A percentile compares a stretch with the other conserved stretches of the same genome.
Evolutionary conservation across 1,140 invertebrate genomes (phyloP).

Genomic region (Drosophila ananassae): DNA sequence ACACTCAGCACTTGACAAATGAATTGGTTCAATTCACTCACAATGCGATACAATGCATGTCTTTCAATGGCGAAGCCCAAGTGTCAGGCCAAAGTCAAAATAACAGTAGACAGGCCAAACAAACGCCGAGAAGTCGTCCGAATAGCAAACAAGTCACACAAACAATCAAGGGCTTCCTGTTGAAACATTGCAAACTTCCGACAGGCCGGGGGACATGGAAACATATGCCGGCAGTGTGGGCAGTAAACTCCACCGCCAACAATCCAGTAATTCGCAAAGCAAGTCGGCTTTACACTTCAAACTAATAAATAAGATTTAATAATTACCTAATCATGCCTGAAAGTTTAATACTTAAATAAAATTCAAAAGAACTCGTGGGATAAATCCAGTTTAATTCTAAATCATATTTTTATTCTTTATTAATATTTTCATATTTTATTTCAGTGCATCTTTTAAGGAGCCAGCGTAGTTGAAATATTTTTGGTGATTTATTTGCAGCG

Average conservation of each 20-base stretch:
- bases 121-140: slow-evolving; percentile 31
- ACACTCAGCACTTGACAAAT: slow-evolving; percentile 74
- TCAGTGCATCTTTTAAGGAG: slow-evolving; percentile 38
- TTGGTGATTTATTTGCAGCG: slow-evolving; percentile 81
- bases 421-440: not conserved
- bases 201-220: slow-evolving; percentile 65
- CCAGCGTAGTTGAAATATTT: slow-evolving; percentile 80
- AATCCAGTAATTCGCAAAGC: slow-evolving; percentile 16
- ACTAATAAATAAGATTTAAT: not conserved
- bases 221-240: slow-evolving; percentile 75
- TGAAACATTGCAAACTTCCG: slow-evolving; percentile 82
- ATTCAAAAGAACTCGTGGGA: not conserved
- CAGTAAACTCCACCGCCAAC: slow-evolving; percentile 23
- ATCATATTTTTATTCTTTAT: not conserved
- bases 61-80: slow-evolving; percentile 76
- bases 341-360: not conserved
- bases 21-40: slow-evolving; percentile 72
- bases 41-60: slow-evolving; percentile 67
- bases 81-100: slow-evolving; percentile 76
- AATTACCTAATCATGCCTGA: not conserved
- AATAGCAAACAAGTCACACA: slow-evolving; percentile 56
- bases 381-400: too few relatives aligned
- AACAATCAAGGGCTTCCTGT: slow-evolving; percentile 76
- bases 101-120: slow-evolving; percentile 60
- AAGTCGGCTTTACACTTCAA: slow-evolving; percentile 2